Evolutionary conservation across 2,113 vertebrate species (phyloP).

Genomic region (Tragelaphus imberbis): DNA sequence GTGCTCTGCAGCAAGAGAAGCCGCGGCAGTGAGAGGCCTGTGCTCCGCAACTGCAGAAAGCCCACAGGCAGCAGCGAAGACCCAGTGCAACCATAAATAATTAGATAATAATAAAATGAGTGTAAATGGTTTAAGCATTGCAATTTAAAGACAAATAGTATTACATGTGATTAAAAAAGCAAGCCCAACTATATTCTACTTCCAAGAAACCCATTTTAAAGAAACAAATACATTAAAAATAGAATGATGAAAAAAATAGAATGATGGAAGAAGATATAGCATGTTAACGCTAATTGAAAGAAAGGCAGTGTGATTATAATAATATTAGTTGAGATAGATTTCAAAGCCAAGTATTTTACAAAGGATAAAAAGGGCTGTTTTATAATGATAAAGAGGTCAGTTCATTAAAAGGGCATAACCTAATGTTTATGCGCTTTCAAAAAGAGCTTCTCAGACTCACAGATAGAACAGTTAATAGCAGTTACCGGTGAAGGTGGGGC

Average conservation of each 20-base stretch:
- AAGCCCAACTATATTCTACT: neutral
- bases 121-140: neutral
- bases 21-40: neutral
- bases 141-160: neutral
- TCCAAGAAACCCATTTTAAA: neutral
- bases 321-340: neutral
- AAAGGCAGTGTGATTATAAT: neutral
- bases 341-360: neutral
- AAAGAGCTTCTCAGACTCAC: neutral
- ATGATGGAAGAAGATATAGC: neutral
- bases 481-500: neutral
- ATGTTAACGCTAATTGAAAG: neutral
- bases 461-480: neutral
- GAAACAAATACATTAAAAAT: neutral
- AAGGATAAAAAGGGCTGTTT: neutral
- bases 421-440: neutral
- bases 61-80: neutral
- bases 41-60: neutral
- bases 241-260: neutral
- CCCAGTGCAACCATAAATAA: neutral
- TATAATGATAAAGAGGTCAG: neutral
- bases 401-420: neutral
- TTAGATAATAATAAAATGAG: neutral
- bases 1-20: neutral
- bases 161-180: neutral